These are phyloP conservation scores for Hypocryptadius cinnamomeus DNA, from an alignment of 2,113 vertebrate species.

Conservation along the genomic window DNA sequence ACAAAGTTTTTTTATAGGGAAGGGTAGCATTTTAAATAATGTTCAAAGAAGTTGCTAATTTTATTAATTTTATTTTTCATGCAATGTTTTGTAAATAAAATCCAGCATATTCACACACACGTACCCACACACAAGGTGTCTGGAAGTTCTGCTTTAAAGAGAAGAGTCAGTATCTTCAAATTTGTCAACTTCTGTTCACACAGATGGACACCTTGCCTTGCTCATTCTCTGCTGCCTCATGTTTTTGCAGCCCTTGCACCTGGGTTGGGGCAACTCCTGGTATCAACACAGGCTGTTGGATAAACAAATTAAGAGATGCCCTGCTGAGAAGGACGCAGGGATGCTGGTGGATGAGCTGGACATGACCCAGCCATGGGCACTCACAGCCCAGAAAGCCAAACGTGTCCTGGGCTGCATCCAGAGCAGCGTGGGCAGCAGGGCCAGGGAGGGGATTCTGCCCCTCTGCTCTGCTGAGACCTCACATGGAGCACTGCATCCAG, in stretches of 20 bases:
- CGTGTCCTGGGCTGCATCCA: not conserved
- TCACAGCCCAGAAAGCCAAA: not conserved
- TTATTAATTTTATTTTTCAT: not conserved
- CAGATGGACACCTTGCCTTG: not conserved
- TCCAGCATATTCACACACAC: not conserved
- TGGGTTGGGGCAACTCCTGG: not conserved
- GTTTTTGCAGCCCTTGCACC: not conserved
- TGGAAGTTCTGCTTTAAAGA: not conserved
- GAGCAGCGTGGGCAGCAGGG: accelerated
- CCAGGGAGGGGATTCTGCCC: accelerated
- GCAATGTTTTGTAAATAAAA: not conserved
- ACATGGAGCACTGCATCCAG: accelerated
- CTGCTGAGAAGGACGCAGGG: not conserved
- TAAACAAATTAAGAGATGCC: not conserved
- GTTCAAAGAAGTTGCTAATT: not conserved
- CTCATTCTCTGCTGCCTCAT: not conserved
- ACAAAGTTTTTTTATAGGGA: not conserved
- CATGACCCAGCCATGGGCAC: not conserved
- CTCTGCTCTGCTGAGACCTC: not conserved
- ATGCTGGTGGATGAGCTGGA: not conserved
- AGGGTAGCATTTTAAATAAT: not conserved
- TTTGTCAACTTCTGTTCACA: not conserved
- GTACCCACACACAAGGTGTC: not conserved
- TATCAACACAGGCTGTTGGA: not conserved
- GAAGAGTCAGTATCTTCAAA: not conserved